phyloP scores from a whole-genome alignment of 2,113 vertebrate species.

The Paradisaea rubra region DNA sequence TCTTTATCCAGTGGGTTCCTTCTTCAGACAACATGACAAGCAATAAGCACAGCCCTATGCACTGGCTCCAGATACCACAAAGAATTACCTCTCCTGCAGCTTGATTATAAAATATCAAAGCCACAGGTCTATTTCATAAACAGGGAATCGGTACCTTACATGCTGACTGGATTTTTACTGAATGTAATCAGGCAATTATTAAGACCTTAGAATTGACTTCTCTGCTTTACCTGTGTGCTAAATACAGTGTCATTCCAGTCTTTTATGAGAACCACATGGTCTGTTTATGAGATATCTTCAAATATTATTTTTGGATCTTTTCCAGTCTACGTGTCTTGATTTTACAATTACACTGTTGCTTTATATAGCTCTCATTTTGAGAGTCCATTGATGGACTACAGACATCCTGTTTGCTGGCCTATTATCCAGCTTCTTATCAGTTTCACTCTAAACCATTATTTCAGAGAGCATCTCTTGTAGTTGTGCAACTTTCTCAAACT shows the following conservation, averaged over 20 bases:
- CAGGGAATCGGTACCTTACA: background rate
- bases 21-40: background rate
- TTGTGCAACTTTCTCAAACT: background rate
- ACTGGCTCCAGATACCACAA: background rate
- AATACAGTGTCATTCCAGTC: background rate
- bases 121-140: background rate
- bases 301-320: slow-evolving; percentile 22
- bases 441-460: background rate
- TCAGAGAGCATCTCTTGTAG: background rate
- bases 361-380: slow-evolving; percentile 43
- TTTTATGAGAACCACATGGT: slow-evolving; percentile 11
- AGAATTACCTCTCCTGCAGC: background rate
- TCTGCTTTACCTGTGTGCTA: background rate
- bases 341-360: slow-evolving; percentile 11
- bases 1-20: background rate
- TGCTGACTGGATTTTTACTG: background rate
- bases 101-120: background rate
- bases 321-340: background rate
- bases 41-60: background rate
- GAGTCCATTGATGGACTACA: slow-evolving; percentile 31
- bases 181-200: background rate
- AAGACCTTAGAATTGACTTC: background rate
- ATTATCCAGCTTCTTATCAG: slow-evolving; percentile 15
- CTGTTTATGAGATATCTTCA: background rate
- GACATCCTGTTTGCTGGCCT: slow-evolving; percentile 40